phyloP scores from a whole-genome alignment of 2,797 vertebrate species.

The Girardinus metallicus region DNA sequence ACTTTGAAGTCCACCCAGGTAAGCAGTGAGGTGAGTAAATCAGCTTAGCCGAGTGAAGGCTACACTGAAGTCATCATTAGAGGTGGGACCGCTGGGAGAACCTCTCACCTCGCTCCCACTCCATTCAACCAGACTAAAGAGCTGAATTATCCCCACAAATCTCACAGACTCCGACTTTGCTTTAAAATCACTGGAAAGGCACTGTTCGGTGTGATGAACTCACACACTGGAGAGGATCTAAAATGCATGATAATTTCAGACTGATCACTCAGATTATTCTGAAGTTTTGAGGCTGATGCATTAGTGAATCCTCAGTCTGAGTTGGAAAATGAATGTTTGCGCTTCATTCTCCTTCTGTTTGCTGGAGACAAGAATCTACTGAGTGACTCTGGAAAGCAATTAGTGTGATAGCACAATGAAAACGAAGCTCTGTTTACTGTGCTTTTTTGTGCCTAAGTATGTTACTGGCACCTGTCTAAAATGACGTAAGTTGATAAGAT shows the following conservation, averaged over 20 bases:
- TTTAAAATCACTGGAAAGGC: constrained; percentile 5
- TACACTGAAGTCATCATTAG: constrained; percentile 14
- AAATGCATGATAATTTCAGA: constrained; percentile 13
- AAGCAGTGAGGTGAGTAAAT: constrained; percentile 33
- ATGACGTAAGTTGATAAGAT: constrained; percentile 35
- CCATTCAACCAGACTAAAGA: constrained; percentile 14
- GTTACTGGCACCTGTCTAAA: constrained; percentile 23
- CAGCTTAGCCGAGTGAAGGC: constrained; percentile 21
- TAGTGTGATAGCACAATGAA: background rate
- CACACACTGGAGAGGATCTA: constrained; percentile 6
- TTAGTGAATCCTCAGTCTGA: background rate
- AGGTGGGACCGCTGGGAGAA: constrained; percentile 19
- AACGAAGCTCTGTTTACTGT: constrained; percentile 23
- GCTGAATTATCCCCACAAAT: constrained; percentile 30
- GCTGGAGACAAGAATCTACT: constrained; percentile 37
- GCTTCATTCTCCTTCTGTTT: constrained; percentile 53
- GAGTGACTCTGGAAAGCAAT: constrained; percentile 44
- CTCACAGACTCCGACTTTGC: background rate
- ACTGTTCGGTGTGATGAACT: constrained; percentile 13
- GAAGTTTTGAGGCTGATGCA: constrained; percentile 1
- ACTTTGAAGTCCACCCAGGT: constrained; percentile 32
- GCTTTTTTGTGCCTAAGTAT: constrained; percentile 1
- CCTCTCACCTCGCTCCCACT: constrained; percentile 41
- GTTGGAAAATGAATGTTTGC: constrained; percentile 52
- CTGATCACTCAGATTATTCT: background rate